Evolutionary conservation across 2,113 vertebrate genomes (phyloP), one percentile per base, ranked within the genome.

Genomic region (Lucifuga dentata): DNA sequence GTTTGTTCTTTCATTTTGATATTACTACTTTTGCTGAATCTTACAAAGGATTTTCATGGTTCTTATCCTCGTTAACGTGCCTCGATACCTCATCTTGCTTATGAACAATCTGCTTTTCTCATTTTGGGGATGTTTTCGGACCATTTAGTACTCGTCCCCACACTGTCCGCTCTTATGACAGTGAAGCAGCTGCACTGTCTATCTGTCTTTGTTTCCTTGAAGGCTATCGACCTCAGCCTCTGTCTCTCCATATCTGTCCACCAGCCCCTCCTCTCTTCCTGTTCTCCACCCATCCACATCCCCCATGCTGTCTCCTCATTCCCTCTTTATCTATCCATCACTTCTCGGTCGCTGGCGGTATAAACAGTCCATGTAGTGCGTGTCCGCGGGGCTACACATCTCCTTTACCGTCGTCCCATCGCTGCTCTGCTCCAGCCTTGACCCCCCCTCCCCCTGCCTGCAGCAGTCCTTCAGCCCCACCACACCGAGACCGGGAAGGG

Each of bases 291-390:
- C n/a, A 0, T 38, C 39, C 17, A 2, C 11, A 45, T 59, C 10
- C 65, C 29, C 23, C 21, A n/a, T 12, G 20, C 12, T 38, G 0
- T 43, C 52, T 49, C 56, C n/a, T 17, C 7, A 12, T 24, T 55
- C 26, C 17, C 4, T 11, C 59, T 61, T 63, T 20, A 16, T 33
- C 41, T 16, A n/a, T 19, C 60, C 51, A 39, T 76, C 62, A 35
- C 45, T 70, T 36, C 62, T 3, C 26, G 32, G 66, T 55, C 21
- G 23, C 16, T 17, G 2, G 48, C 35, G n/a, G 49, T 36, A 69
- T 53, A 56, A 71, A 70, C 68, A 78, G 68, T 65, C 80, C 55
- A 70, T 33, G 41, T 24, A 53, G 46, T 8, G 62, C 2, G 29
- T 36, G 35, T 73, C 73, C 9, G 11, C 23, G 1, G 65, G 84